Conservation (phyloP, 2,888 invertebrate species). For the Scelioninae gen. 1 region DNA sequence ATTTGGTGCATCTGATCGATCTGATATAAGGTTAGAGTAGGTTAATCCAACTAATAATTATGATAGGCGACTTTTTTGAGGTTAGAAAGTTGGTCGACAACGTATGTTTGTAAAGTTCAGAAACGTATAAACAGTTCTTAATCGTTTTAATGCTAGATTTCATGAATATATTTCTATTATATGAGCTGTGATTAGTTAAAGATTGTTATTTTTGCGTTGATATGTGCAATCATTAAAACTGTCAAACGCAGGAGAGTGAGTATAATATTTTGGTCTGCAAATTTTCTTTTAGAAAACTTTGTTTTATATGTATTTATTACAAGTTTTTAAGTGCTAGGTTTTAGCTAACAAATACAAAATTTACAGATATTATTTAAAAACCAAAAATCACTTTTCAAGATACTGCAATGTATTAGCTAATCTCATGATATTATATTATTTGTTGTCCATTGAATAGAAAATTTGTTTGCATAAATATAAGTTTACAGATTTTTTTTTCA, state of each 20-base stretch:
- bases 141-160: background rate
- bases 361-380: too few species aligned
- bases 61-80: background rate
- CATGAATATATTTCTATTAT: background rate
- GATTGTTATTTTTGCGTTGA: conserved; percentile 8
- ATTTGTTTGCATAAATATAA: too few species aligned
- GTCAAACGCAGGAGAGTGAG: conserved; percentile 62
- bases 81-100: background rate
- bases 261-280: background rate
- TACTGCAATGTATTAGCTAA: too few species aligned
- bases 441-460: too few species aligned
- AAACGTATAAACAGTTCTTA: background rate
- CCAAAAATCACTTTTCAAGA: too few species aligned
- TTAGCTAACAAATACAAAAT: too few species aligned
- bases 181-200: background rate
- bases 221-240: conserved; percentile 45
- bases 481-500: too few species aligned
- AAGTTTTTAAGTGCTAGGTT: too few species aligned
- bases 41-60: background rate
- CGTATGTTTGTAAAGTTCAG: background rate
- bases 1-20: background rate
- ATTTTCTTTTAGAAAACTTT: background rate
- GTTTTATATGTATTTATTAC: too few species aligned
- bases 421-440: too few species aligned
- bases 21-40: background rate